Conservation (phyloP, 2,888 invertebrate genomes). For the Vandiemenella viatica region DNA sequence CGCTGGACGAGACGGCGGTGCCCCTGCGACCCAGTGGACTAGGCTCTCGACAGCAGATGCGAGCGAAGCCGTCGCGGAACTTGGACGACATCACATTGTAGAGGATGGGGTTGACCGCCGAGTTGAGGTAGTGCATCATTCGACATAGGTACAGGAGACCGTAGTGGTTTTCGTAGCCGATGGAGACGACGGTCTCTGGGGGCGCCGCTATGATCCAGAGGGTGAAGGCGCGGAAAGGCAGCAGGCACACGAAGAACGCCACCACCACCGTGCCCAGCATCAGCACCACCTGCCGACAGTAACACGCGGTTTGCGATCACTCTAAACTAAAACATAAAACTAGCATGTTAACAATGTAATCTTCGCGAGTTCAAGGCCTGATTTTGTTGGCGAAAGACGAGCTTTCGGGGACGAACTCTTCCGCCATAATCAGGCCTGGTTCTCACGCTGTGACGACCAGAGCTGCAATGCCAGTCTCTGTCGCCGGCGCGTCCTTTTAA, state of each 20-base stretch:
- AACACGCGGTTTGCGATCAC: no score
- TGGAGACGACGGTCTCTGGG: conserved; percentile 39
- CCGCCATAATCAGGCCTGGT: no score
- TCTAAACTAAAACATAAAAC: no score
- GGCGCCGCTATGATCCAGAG: conserved; percentile 72
- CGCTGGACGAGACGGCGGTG: neutral
- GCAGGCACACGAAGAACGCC: conserved; percentile 77
- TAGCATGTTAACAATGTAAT: no score
- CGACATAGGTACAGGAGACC: conserved; percentile 71
- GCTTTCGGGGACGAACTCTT: no score
- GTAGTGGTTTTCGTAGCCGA: conserved; percentile 70
- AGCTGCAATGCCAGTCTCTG: no score
- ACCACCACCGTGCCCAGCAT: conserved; percentile 82
- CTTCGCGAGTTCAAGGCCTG: no score
- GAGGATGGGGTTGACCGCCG: conserved; percentile 79
- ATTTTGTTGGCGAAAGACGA: no score
- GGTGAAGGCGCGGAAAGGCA: conserved; percentile 78
- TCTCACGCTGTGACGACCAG: no score
- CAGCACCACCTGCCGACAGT: conserved; percentile 39
- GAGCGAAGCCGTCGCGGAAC: conserved; percentile 67
- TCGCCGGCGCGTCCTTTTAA: no score
- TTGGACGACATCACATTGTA: conserved; percentile 87
- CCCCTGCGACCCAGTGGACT: conserved; percentile 6
- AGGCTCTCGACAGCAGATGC: conserved; percentile 36
- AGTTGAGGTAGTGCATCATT: conserved; percentile 78